These are phyloP conservation scores for Ditula angustiorana DNA, from an alignment of 2,888 invertebrate genomes.

Conservation along the genomic window DNA sequence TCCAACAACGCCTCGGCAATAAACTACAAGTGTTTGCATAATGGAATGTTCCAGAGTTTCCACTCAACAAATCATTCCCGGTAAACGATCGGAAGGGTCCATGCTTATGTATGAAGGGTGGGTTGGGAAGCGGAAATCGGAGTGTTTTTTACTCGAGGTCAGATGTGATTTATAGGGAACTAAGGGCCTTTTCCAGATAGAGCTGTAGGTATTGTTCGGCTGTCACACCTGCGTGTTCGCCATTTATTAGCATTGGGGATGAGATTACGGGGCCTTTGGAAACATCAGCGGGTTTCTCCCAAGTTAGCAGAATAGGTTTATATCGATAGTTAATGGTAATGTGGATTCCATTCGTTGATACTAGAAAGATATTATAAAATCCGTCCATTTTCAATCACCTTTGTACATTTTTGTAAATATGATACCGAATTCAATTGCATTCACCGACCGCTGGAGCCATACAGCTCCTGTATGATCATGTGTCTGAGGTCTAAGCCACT, in stretches of 20 bases:
- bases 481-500: too few relatives aligned
- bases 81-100: conserved; percentile 47
- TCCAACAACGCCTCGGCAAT: conserved; percentile 28
- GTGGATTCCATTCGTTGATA: not conserved
- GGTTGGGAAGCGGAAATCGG: conserved; percentile 20
- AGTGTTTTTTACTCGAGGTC: conserved; percentile 38
- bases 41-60: conserved; percentile 49
- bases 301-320: not conserved
- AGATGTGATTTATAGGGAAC: conserved; percentile 34
- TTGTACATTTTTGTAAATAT: too few relatives aligned
- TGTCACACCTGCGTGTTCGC: conserved; percentile 21
- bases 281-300: not conserved
- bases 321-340: not conserved
- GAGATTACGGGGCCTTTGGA: not conserved
- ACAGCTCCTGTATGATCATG: too few relatives aligned
- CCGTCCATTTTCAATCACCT: too few relatives aligned
- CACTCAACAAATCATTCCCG: conserved; percentile 59
- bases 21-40: conserved; percentile 52
- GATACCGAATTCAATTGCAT: too few relatives aligned
- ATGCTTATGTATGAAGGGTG: conserved; percentile 55
- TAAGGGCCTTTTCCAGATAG: conserved; percentile 13
- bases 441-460: too few relatives aligned
- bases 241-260: conserved; percentile 15
- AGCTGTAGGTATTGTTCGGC: conserved; percentile 24
- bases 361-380: too few relatives aligned